Percentiles rank a stretch among this genome's conserved stretches.
These are phyloP conservation scores for Diarsia brunnea DNA, from an alignment of 2,888 invertebrate species.

Conservation along the genomic window DNA sequence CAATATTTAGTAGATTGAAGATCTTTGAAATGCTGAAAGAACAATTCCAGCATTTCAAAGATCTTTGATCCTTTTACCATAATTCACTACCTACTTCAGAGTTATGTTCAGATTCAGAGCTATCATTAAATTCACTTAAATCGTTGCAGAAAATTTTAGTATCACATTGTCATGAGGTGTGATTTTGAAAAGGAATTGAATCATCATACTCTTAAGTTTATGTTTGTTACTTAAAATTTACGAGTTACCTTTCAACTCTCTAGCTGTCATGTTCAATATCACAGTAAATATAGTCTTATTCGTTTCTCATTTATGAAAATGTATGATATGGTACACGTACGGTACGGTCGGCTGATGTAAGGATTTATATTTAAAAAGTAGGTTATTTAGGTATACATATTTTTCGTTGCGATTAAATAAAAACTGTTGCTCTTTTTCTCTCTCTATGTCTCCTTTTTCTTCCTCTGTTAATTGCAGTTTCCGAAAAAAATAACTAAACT, in stretches of 20 bases:
- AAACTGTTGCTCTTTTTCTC: background rate
- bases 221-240: background rate
- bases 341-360: background rate
- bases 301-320: background rate
- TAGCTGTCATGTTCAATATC: background rate
- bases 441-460: background rate
- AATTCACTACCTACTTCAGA: too few relatives aligned
- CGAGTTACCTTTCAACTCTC: conserved; percentile 14
- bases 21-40: too few relatives aligned
- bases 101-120: too few relatives aligned
- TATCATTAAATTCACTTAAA: too few relatives aligned
- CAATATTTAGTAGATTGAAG: background rate
- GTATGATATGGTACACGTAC: too few relatives aligned
- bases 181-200: conserved; percentile 9
- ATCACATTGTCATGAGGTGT: background rate
- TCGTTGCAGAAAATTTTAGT: background rate
- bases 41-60: conserved; percentile 2
- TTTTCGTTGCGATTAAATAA: background rate
- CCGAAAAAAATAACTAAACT: background rate
- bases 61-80: conserved; percentile 6
- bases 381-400: background rate
- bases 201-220: background rate
- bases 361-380: background rate
- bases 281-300: background rate
- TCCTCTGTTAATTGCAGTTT: background rate